Conservation (phyloP, 2,888 invertebrate genomes). For the Celastrina argiolus region DNA sequence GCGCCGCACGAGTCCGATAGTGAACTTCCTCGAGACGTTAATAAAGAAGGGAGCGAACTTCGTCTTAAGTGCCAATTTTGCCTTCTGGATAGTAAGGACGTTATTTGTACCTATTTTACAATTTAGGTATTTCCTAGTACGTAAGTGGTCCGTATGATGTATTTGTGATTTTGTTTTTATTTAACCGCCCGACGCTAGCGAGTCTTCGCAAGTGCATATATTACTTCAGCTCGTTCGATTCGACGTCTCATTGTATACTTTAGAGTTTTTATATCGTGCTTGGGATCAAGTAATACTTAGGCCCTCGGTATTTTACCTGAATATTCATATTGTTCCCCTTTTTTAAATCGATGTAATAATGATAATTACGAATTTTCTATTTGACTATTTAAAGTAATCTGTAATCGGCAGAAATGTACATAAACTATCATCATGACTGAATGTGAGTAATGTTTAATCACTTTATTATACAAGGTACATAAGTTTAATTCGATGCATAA, state of each 20-base stretch:
- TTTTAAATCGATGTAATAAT: constrained; percentile 48
- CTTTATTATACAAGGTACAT: constrained; percentile 36
- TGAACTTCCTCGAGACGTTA: constrained; percentile 48
- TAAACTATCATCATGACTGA: constrained; percentile 41
- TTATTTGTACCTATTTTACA: constrained; percentile 74
- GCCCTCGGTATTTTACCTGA: constrained; percentile 42
- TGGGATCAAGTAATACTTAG: constrained; percentile 73
- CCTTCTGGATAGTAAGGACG: constrained; percentile 77
- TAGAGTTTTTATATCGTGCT: constrained; percentile 65
- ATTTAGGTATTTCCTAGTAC: constrained; percentile 72
- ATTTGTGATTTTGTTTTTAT: constrained; percentile 51
- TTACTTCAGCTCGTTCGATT: constrained; percentile 15
- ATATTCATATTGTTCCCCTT: constrained; percentile 7
- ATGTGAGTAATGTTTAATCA: constrained; percentile 20
- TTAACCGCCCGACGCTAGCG: constrained; percentile 31
- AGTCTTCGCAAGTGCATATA: constrained; percentile 30
- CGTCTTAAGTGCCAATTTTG: constrained; percentile 78
- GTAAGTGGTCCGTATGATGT: constrained; percentile 68
- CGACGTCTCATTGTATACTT: constrained; percentile 34
- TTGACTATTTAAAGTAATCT: constrained; percentile 53
- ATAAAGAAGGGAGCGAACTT: constrained; percentile 60
- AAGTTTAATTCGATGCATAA: constrained; percentile 20
- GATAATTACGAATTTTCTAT: constrained; percentile 57
- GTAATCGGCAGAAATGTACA: constrained; percentile 50
- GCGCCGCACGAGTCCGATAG: constrained; percentile 34